Conservation (phyloP, 1,140 invertebrate genomes). For the Frieseomelitta varia region DNA sequence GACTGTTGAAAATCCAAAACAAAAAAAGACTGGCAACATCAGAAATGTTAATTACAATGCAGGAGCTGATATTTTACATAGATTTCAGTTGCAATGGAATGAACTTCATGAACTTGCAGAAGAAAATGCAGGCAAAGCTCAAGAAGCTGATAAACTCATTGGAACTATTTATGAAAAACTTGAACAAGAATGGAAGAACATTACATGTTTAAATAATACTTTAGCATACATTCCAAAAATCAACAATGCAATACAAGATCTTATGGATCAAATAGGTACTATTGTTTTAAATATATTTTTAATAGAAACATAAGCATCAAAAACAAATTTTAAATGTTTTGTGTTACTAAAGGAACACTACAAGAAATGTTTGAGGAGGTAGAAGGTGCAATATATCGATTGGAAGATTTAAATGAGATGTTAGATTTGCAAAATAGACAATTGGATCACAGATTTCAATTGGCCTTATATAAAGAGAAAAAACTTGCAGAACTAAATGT, state of each 20-base stretch:
- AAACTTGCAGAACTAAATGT: constrained; percentile 84
- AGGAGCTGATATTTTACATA: constrained; percentile 84
- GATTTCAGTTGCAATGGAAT: constrained; percentile 86
- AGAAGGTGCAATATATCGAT: constrained; percentile 83
- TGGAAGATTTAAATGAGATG: constrained; percentile 87
- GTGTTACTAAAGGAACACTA: constrained; percentile 81
- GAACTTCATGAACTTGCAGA: constrained; percentile 85
- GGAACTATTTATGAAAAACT: constrained; percentile 82
- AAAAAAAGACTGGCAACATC: constrained; percentile 67
- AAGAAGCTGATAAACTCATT: constrained; percentile 84
- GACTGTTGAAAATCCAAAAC: constrained; percentile 71
- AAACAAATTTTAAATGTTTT: constrained; percentile 27
- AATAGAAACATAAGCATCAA: neutral
- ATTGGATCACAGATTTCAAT: constrained; percentile 85
- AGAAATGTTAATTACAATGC: constrained; percentile 83
- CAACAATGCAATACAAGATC: constrained; percentile 83
- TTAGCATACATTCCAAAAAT: constrained; percentile 84
- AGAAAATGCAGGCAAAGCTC: constrained; percentile 84
- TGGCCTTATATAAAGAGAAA: constrained; percentile 86
- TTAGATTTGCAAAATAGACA: constrained; percentile 85
- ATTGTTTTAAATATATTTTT: neutral
- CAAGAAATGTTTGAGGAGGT: constrained; percentile 86
- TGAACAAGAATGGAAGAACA: constrained; percentile 82
- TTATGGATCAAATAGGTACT: constrained; percentile 84
- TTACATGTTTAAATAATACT: constrained; percentile 82